Evolutionary conservation across 2,888 invertebrate species (phyloP).

Genomic region (Diachrysia chrysitis): DNA sequence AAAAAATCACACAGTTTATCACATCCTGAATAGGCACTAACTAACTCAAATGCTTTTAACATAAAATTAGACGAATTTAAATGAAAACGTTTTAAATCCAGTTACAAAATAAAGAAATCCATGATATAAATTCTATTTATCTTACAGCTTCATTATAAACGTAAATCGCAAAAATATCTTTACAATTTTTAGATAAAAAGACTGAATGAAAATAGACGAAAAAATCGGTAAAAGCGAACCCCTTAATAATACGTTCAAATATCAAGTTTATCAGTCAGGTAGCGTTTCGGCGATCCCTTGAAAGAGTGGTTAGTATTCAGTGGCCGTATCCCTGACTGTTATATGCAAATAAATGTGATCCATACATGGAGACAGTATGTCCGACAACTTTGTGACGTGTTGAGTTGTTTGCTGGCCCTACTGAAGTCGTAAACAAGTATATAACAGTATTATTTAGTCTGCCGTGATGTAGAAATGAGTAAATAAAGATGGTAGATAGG

Average conservation of each 20-base stretch:
- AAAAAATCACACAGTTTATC: too few relatives aligned
- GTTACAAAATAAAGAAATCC: too few relatives aligned
- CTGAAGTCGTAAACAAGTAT: background rate
- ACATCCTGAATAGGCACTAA: too few relatives aligned
- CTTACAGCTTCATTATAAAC: background rate
- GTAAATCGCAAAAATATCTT: background rate
- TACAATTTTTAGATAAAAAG: background rate
- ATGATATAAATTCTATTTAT: background rate
- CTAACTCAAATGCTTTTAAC: too few relatives aligned
- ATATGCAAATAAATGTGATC: conserved; percentile 49
- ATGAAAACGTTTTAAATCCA: background rate
- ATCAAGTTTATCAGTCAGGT: conserved; percentile 33
- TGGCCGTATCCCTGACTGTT: conserved; percentile 6
- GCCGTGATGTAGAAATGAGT: background rate
- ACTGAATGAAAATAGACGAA: conserved; percentile 19
- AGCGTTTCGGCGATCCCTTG: conserved; percentile 16
- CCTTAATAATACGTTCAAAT: conserved; percentile 12
- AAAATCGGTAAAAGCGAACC: conserved; percentile 7
- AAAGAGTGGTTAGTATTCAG: conserved; percentile 44
- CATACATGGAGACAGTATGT: conserved; percentile 41
- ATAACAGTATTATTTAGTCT: too few relatives aligned
- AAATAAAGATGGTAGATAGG: too few relatives aligned
- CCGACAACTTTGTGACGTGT: conserved; percentile 30
- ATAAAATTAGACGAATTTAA: too few relatives aligned
- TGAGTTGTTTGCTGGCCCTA: conserved; percentile 4